phyloP scores from a whole-genome alignment of 2,888 invertebrate species.

The Labia minor region DNA sequence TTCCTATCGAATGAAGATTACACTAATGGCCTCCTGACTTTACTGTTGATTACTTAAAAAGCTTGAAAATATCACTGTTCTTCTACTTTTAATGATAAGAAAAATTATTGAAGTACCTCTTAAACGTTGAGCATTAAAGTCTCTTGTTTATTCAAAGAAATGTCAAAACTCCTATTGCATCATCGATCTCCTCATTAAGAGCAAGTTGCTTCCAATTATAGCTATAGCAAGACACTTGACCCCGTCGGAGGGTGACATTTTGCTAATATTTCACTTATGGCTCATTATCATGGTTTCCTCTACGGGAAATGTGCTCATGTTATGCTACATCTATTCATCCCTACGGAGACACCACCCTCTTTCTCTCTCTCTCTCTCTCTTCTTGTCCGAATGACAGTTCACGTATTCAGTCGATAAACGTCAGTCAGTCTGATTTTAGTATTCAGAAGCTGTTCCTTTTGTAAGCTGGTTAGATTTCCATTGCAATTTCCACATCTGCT shows the following conservation, averaged over 20 bases:
- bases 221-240: neutral
- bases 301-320: neutral
- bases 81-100: no score
- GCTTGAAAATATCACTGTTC: neutral
- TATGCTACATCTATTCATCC: neutral
- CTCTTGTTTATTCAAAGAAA: neutral
- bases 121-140: neutral
- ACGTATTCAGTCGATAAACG: no score
- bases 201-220: neutral
- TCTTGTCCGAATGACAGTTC: no score
- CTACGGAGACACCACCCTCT: neutral
- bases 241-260: slow-evolving; percentile 8
- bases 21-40: neutral
- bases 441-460: no score
- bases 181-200: no score
- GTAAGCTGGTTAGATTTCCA: no score
- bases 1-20: neutral
- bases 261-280: slow-evolving; percentile 8
- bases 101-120: no score
- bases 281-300: neutral
- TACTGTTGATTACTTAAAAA: neutral
- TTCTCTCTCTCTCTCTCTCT: no score
- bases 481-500: no score
- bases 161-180: no score
- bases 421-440: no score